These are phyloP conservation scores for Microcebus jonahi DNA, from an alignment of 2,113 vertebrate genomes.

Conservation along the genomic window DNA sequence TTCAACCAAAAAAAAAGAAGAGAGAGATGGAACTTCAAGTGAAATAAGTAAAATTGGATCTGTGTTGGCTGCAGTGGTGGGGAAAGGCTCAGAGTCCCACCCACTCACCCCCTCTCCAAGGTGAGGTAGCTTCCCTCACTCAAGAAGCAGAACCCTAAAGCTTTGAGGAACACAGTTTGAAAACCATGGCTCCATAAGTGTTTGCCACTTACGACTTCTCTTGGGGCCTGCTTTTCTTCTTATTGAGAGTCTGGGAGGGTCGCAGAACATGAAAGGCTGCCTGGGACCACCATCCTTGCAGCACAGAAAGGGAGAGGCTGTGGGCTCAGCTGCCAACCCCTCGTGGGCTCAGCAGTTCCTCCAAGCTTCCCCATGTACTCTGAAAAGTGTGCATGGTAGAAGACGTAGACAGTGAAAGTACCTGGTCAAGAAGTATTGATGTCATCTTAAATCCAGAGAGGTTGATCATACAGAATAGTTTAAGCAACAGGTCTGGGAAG, in stretches of 20 bases:
- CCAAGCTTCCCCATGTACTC: not conserved
- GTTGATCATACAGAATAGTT: not conserved
- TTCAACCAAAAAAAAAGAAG: not conserved
- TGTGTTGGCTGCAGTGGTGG: not conserved
- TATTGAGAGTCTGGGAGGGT: not conserved
- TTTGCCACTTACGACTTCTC: not conserved
- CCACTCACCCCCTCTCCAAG: accelerated
- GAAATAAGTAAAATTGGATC: not conserved
- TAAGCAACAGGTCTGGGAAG: not conserved
- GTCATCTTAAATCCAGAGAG: not conserved
- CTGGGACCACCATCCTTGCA: not conserved
- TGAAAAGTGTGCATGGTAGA: not conserved
- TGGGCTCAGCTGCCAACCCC: not conserved
- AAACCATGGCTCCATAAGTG: not conserved
- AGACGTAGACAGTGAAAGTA: not conserved
- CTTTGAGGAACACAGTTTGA: not conserved
- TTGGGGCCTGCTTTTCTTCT: not conserved
- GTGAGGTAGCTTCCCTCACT: not conserved
- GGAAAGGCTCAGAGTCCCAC: not conserved
- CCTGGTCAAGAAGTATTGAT: not conserved
- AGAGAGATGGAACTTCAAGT: not conserved
- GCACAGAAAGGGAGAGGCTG: not conserved
- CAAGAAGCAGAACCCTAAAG: not conserved
- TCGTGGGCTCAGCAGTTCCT: not conserved
- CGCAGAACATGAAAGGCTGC: not conserved